A percentile compares a stretch with the other conserved stretches of the same genome.
These are phyloP conservation scores for Conus ventricosus DNA, from an alignment of 1,140 invertebrate genomes.

Conservation along the genomic window DNA sequence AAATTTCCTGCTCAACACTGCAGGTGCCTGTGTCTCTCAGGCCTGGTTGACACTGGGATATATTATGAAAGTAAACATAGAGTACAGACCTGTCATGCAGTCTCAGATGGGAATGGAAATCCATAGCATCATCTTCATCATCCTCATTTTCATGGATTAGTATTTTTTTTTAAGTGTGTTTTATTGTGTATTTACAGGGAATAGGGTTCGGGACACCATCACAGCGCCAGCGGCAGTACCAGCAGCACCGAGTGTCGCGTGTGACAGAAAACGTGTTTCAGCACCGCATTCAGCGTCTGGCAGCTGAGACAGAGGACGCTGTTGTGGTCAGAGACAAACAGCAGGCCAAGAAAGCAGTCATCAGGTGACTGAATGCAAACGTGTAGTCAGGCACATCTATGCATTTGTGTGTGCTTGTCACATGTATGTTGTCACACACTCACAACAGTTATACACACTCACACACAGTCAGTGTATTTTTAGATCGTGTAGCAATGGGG, in stretches of 20 bases:
- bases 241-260: constrained; percentile 81
- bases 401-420: not conserved
- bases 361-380: constrained; percentile 43
- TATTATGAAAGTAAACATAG: too few species aligned
- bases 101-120: too few species aligned
- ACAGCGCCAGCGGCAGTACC: constrained; percentile 85
- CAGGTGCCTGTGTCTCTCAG: too few species aligned
- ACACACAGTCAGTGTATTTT: not conserved
- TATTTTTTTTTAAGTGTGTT: too few species aligned
- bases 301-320: constrained; percentile 78
- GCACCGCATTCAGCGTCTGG: constrained; percentile 81
- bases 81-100: too few species aligned
- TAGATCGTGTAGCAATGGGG: too few species aligned
- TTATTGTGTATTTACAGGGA: constrained; percentile 71
- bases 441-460: not conserved
- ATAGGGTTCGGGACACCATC: constrained; percentile 85
- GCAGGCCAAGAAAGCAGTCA: constrained; percentile 81
- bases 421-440: not conserved
- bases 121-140: too few species aligned
- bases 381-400: not conserved
- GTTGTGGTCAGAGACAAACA: constrained; percentile 82
- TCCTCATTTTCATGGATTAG: too few species aligned
- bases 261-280: constrained; percentile 86
- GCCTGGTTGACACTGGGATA: too few species aligned
- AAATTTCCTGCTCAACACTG: too few species aligned